phyloP scores from a whole-genome alignment of 1,140 invertebrate species.

The Brachionus sp. region DNA sequence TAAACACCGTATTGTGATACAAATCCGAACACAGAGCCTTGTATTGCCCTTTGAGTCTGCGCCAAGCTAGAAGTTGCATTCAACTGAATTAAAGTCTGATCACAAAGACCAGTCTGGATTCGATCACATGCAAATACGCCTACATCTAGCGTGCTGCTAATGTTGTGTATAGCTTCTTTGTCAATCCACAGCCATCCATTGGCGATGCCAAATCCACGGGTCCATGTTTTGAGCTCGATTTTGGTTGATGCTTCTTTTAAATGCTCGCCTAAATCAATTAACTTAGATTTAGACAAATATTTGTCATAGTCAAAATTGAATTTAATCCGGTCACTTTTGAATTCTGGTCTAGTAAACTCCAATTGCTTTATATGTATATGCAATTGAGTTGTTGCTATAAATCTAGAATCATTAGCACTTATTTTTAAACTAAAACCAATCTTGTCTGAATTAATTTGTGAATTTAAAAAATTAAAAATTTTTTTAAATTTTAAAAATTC shows the following conservation, averaged over 20 bases:
- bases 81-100: not conserved
- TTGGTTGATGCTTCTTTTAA: not conserved
- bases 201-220: not conserved
- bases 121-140: not conserved
- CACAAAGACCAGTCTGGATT: not conserved
- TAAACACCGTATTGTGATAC: not conserved
- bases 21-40: not conserved
- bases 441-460: not conserved
- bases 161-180: not conserved
- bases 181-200: not conserved
- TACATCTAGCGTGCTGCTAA: not conserved
- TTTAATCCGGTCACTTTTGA: not conserved
- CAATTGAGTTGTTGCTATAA: not conserved
- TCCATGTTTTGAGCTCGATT: not conserved
- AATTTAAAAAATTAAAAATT: constrained; percentile 2
- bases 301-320: not conserved
- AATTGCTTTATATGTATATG: not conserved
- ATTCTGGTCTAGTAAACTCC: not conserved
- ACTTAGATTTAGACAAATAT: not conserved
- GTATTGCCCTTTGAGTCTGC: too few relatives aligned
- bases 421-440: not conserved
- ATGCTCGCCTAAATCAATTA: not conserved
- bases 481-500: not conserved
- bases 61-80: not conserved
- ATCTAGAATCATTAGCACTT: not conserved